Evolutionary conservation across 2,113 vertebrate genomes (phyloP).

Genomic region (Scartelaos histophorus): DNA sequence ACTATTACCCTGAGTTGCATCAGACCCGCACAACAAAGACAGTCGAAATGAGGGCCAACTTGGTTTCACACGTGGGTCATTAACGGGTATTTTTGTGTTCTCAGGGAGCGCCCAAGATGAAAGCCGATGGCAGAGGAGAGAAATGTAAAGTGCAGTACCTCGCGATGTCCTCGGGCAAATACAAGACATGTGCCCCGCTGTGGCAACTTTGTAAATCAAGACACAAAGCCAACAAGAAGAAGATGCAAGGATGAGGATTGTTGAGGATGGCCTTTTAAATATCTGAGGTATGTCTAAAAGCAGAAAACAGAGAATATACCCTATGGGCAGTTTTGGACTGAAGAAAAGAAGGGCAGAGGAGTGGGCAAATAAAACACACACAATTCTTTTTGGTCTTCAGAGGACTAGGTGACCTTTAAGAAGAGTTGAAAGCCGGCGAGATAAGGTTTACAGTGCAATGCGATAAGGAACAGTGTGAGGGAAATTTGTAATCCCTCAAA

Average conservation of each 20-base stretch:
- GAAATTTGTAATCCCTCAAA: constrained; percentile 39
- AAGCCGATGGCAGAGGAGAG: constrained; percentile 22
- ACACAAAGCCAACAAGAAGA: constrained; percentile 10
- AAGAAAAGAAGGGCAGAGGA: constrained; percentile 30
- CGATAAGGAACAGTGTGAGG: constrained; percentile 35
- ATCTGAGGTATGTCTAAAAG: constrained; percentile 10
- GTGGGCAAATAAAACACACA: constrained; percentile 28
- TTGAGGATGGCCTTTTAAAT: constrained; percentile 14
- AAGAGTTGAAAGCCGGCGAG: constrained; percentile 35
- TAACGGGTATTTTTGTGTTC: constrained; percentile 31
- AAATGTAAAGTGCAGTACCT: constrained; percentile 25
- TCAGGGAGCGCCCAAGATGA: constrained; percentile 18
- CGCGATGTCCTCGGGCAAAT: constrained; percentile 30
- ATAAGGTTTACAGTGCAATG: constrained; percentile 26
- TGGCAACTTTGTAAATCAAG: constrained; percentile 25
- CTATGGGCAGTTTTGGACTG: constrained; percentile 31
- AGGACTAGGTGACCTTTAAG: constrained; percentile 52
- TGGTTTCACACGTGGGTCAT: constrained; percentile 42
- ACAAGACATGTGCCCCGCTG: constrained; percentile 35
- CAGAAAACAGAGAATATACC: constrained; percentile 11
- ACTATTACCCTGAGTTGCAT: constrained; percentile 61
- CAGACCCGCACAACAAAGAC: constrained; percentile 49
- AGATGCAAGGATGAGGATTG: constrained; percentile 4
- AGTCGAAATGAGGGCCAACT: constrained; percentile 30
- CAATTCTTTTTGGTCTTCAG: constrained; percentile 20